Percentiles rank a stretch among this genome's conserved stretches.
Evolutionary conservation across 2,797 vertebrate genomes (phyloP).

Genomic region (Atherinosoma microstoma): DNA sequence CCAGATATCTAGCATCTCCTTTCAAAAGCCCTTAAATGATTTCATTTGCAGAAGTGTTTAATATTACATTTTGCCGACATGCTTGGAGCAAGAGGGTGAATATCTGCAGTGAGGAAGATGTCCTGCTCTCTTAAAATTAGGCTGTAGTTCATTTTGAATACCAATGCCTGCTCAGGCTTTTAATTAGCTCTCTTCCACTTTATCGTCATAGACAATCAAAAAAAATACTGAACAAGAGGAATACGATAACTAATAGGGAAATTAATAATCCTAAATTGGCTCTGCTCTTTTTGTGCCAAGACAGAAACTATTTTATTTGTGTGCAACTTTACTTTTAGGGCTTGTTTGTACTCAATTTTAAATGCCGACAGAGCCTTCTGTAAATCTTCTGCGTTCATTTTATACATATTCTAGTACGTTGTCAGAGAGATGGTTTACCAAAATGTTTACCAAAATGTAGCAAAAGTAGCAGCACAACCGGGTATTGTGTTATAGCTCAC

Average conservation of each 20-base stretch:
- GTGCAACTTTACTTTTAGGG: constrained; percentile 12
- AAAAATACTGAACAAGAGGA: constrained; percentile 72
- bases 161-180: constrained; percentile 66
- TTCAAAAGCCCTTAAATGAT: constrained; percentile 77
- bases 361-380: too few species aligned
- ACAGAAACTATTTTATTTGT: constrained; percentile 63
- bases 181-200: constrained; percentile 72
- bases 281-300: constrained; percentile 48
- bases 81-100: constrained; percentile 51
- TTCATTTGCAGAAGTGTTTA: constrained; percentile 78
- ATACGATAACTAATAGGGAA: constrained; percentile 76
- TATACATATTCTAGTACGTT: too few species aligned
- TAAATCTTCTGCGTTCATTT: too few species aligned
- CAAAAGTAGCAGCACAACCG: too few species aligned
- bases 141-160: constrained; percentile 68
- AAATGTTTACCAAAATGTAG: too few species aligned
- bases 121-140: constrained; percentile 69
- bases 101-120: constrained; percentile 57
- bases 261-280: constrained; percentile 71
- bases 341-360: too few species aligned
- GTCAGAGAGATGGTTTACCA: too few species aligned
- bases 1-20: constrained; percentile 73
- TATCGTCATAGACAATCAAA: constrained; percentile 74
- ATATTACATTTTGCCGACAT: constrained; percentile 78
- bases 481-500: too few species aligned